Percentiles rank a stretch among this genome's conserved stretches.
These are phyloP conservation scores for Varanus komodoensis DNA, from an alignment of 2,113 vertebrate genomes.

Conservation along the genomic window DNA sequence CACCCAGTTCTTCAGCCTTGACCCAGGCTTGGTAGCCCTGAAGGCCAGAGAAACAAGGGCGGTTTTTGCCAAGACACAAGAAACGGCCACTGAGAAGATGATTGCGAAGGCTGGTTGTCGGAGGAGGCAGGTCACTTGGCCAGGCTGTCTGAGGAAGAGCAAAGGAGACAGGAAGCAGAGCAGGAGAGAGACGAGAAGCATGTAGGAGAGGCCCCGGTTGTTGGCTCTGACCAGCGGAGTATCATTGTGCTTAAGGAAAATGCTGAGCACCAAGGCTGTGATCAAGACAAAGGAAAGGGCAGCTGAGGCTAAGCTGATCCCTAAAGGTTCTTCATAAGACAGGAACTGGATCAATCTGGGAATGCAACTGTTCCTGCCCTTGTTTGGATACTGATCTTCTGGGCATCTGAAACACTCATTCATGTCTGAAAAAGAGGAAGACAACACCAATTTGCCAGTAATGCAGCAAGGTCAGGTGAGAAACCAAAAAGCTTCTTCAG, in stretches of 20 bases:
- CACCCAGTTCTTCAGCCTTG: neutral
- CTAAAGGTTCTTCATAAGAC: conserved; percentile 6
- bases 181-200: no score
- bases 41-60: neutral
- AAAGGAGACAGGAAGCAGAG: no score
- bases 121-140: no score
- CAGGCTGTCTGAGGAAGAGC: no score
- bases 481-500: no score
- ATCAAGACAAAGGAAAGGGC: neutral
- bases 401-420: neutral
- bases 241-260: neutral
- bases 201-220: neutral
- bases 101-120: no score
- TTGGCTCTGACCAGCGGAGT: neutral
- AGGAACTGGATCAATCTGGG: neutral
- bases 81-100: no score
- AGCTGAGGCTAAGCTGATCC: neutral
- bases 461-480: no score
- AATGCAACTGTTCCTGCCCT: neutral
- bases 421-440: neutral
- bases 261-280: neutral
- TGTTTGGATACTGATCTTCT: neutral
- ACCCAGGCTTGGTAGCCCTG: neutral
- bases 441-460: neutral
- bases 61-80: no score